Evolutionary conservation across 2,113 vertebrate species (phyloP).

Genomic region (Psammodynastes pulverulentus): DNA sequence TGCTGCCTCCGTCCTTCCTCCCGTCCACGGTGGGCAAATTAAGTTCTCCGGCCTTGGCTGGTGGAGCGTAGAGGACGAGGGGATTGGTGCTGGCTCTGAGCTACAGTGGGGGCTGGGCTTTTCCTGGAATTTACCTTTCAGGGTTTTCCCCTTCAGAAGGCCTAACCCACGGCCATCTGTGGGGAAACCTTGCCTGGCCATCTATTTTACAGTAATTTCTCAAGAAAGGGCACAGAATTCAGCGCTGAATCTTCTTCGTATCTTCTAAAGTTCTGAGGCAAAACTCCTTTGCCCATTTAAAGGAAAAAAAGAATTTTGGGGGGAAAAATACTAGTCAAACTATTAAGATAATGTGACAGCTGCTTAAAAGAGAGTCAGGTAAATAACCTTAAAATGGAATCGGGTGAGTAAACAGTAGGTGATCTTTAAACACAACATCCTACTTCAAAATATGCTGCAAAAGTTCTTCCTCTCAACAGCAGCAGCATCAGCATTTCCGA

Average conservation of each 20-base stretch:
- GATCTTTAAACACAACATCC: conserved; percentile 8
- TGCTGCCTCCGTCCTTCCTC: background rate
- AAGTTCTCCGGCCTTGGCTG: background rate
- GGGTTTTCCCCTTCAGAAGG: background rate
- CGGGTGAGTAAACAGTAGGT: conserved; percentile 44
- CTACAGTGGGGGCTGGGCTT: background rate
- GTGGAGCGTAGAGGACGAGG: background rate
- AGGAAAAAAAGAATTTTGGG: background rate
- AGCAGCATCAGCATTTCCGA: conserved; percentile 57
- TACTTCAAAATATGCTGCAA: background rate
- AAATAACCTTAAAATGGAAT: conserved; percentile 11
- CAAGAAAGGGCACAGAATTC: background rate
- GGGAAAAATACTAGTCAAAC: background rate
- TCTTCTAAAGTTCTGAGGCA: background rate
- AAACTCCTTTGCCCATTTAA: background rate
- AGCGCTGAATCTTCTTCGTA: background rate
- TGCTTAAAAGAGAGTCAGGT: background rate
- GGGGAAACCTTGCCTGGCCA: background rate
- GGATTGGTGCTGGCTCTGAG: background rate
- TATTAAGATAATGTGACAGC: background rate
- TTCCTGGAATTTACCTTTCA: background rate
- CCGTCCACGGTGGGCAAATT: background rate
- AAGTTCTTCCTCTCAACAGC: conserved; percentile 42
- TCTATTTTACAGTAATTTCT: background rate
- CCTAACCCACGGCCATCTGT: background rate